Base-by-base conservation (phyloP, 1,140 invertebrate genomes). In the Theocolax elegans region DNA sequence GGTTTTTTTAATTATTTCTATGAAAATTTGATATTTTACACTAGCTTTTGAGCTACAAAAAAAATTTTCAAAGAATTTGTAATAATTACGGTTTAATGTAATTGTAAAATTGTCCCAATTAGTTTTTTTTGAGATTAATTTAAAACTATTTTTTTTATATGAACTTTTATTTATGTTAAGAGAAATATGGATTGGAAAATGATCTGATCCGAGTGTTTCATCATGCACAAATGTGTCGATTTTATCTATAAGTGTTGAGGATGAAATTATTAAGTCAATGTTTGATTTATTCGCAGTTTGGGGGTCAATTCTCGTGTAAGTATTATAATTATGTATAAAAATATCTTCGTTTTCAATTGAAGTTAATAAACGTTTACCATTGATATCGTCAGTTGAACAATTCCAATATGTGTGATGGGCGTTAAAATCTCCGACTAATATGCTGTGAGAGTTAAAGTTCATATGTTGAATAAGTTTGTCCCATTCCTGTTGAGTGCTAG, bases 111-210 rank as follows among this genome's bases (percentile, higher is more conserved):
- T 19, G 3, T 49, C 46, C 46, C 46, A 49, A 6, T 23, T 21
- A 19, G 46, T 49, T 3, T 13, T 3, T 49, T 21, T 4, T 49
- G 6, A 49, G 6, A 7, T 49, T 7, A 72, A 10, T 54, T 73
- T 73, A 8, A 59, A 59, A 49, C 29, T 42, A 8, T 17, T 58
- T 27, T 12, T 40, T 49, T 58, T 15, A 40, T 63, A 64, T 19
- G 62, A 74, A 25, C 68, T 70, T 67, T 71, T 59, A 40, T 62
- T n/a, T 19, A 76, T 75, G 2, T 21, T 21, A 15, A 78, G 15
- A 71, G 19, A 76, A 71, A n/a, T n/a, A 25, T 70, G 60, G 27
- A 81, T 80, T n/a, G 77, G 81, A 19, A 73, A 77, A 48, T 81
- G 77, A 48, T 81, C 77, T 67, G 76, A 80, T 23, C 75, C 74